Percentiles rank a stretch among this genome's conserved stretches.
Conservation (phyloP, 2,888 invertebrate species). For the Apomyelois bistriatella region DNA sequence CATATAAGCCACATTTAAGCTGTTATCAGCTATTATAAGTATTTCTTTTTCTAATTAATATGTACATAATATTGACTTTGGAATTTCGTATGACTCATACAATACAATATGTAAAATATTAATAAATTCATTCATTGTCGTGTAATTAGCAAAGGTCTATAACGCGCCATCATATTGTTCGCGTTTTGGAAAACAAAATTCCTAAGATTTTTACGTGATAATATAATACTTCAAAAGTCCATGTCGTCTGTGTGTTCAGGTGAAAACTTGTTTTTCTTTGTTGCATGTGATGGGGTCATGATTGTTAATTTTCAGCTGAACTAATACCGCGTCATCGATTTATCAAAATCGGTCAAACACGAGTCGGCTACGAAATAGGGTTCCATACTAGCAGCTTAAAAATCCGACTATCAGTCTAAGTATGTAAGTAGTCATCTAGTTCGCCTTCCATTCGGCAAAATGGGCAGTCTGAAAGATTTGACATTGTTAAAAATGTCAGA, state of each 20-base stretch:
- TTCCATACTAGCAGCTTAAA: no score
- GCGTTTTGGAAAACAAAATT: not conserved
- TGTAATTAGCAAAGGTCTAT: not conserved
- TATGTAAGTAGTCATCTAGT: no score
- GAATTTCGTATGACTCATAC: not conserved
- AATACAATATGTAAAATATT: not conserved
- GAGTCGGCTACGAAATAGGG: no score
- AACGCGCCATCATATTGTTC: not conserved
- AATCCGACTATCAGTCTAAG: no score
- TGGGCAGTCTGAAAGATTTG: no score
- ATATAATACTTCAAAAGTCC: not conserved
- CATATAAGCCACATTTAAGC: no score
- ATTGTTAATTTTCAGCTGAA: not conserved
- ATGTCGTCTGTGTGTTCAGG: not conserved
- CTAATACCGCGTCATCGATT: not conserved
- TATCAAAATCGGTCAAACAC: not conserved
- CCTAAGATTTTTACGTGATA: not conserved
- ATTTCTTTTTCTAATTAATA: not conserved
- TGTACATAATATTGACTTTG: not conserved
- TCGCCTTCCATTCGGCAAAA: no score
- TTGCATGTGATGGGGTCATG: not conserved
- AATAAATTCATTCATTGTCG: not conserved
- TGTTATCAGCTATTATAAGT: no score
- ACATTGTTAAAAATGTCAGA: no score
- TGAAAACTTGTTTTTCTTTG: slow-evolving; percentile 1